Conservation (phyloP, 2,888 invertebrate genomes). For the Mantis religiosa region DNA sequence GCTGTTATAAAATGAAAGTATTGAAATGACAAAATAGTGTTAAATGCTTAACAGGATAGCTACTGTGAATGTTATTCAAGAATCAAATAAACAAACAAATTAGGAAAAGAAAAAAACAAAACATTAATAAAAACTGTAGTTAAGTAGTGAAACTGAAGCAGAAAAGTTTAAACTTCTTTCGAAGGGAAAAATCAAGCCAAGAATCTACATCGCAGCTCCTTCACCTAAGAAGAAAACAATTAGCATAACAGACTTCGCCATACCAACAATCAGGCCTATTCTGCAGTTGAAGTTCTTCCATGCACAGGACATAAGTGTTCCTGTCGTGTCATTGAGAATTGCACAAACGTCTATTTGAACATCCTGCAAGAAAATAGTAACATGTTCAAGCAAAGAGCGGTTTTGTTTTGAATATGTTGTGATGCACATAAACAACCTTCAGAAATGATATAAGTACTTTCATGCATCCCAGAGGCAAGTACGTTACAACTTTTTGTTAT, state of each 20-base stretch:
- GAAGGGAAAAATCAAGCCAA: neutral
- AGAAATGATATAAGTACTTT: neutral
- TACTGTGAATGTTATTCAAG: neutral
- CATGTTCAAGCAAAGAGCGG: neutral
- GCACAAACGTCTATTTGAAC: slow-evolving; percentile 81
- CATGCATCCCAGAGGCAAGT: neutral
- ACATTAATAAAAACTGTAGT: neutral
- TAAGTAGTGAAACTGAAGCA: neutral
- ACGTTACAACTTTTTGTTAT: neutral
- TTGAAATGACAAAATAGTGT: too few relatives aligned
- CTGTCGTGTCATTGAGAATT: slow-evolving; percentile 90
- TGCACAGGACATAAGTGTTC: slow-evolving; percentile 90
- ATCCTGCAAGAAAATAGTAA: slow-evolving; percentile 55
- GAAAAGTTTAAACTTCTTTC: neutral
- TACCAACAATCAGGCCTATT: slow-evolving; percentile 80
- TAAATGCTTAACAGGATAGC: too few relatives aligned
- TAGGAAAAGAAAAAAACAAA: neutral
- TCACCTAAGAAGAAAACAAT: neutral
- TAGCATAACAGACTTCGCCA: slow-evolving; percentile 42
- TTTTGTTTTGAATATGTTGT: too few relatives aligned
- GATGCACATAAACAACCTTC: neutral
- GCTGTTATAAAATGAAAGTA: too few relatives aligned
- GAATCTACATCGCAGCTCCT: neutral
- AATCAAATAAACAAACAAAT: neutral
- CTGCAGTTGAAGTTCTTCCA: slow-evolving; percentile 73